Percentiles rank a stretch among this genome's conserved stretches.
phyloP scores from a whole-genome alignment of 2,797 vertebrate species.

The Periparus ater region DNA sequence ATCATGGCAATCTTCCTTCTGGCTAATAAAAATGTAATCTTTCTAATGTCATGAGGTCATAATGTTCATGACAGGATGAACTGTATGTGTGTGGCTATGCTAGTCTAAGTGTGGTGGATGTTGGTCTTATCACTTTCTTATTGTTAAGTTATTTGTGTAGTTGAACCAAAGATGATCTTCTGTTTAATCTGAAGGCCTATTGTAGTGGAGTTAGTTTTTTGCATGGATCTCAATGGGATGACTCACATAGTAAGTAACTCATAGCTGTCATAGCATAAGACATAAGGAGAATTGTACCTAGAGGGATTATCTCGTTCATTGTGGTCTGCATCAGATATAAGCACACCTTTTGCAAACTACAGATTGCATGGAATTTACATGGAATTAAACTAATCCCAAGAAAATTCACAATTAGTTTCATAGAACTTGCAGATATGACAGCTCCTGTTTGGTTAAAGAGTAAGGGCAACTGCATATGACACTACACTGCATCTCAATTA shows the following conservation, averaged over 20 bases:
- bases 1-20: neutral
- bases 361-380: constrained; percentile 65
- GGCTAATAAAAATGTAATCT: neutral
- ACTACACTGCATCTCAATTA: neutral
- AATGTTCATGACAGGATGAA: neutral
- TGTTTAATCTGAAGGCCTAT: neutral
- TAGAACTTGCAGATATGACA: constrained; percentile 63
- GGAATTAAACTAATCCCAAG: constrained; percentile 72
- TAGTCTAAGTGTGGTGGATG: neutral
- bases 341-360: constrained; percentile 57
- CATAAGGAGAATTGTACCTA: neutral
- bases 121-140: neutral
- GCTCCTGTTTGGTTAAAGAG: constrained; percentile 64
- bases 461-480: constrained; percentile 10
- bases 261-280: neutral
- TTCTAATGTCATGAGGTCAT: neutral
- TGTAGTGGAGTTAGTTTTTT: neutral
- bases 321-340: neutral
- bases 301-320: neutral
- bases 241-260: neutral
- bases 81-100: neutral
- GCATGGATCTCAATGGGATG: neutral
- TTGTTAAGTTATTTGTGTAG: constrained; percentile 39
- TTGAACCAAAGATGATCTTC: neutral
- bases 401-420: constrained; percentile 75